These are phyloP conservation scores for Phyto melanocephala DNA, from an alignment of 2,888 invertebrate genomes.

Conservation along the genomic window DNA sequence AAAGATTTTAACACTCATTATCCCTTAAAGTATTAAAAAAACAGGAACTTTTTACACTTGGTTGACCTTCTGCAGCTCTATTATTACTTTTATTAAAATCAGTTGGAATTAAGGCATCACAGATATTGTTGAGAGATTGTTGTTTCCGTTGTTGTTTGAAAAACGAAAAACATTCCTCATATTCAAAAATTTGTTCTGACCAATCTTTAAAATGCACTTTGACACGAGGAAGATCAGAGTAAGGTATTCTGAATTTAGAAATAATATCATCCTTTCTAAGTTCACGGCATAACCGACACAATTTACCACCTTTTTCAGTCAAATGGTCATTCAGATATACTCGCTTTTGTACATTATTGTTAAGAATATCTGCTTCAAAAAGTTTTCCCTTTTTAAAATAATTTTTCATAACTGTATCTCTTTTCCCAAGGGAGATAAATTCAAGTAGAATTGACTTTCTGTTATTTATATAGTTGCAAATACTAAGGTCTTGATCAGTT, in stretches of 20 bases:
- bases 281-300: background rate
- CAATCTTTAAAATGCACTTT: slow-evolving; percentile 19
- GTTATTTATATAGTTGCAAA: background rate
- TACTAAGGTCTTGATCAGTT: background rate
- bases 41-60: too few species aligned
- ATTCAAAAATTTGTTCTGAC: background rate
- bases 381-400: slow-evolving; percentile 1
- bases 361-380: background rate
- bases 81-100: too few species aligned
- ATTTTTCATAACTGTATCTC: background rate
- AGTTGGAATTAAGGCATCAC: too few species aligned
- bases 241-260: background rate
- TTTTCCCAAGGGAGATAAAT: background rate
- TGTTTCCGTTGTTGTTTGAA: background rate
- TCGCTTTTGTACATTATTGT: background rate
- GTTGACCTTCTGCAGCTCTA: too few species aligned
- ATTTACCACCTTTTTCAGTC: background rate
- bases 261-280: too few species aligned
- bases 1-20: too few species aligned
- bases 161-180: slow-evolving; percentile 1
- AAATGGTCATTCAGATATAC: background rate
- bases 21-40: too few species aligned
- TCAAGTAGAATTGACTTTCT: background rate
- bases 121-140: too few species aligned
- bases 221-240: background rate